These are phyloP conservation scores for Euproctis similis DNA, from an alignment of 2,888 invertebrate genomes.

Conservation along the genomic window DNA sequence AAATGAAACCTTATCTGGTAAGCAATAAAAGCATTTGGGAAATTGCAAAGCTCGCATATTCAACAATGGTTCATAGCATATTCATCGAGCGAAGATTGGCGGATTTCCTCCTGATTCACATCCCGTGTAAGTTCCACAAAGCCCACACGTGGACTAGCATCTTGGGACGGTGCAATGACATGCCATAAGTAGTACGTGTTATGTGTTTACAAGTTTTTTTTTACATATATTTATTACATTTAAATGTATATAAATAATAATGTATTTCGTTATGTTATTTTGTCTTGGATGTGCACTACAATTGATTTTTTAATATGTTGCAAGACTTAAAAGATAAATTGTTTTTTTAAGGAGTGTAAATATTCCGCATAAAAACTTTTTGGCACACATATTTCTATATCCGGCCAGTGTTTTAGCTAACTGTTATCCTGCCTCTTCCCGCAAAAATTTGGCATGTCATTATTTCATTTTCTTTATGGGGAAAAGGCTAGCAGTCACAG, in stretches of 20 bases:
- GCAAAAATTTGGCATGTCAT: no score
- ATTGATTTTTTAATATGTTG: no score
- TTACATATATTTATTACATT: conserved; percentile 3
- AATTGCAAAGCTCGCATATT: conserved; percentile 7
- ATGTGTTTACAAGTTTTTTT: conserved; percentile 11
- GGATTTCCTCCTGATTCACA: conserved; percentile 52
- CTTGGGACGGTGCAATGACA: conserved; percentile 24
- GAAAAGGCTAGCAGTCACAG: no score
- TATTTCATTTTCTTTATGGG: no score
- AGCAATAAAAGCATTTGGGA: conserved; percentile 5
- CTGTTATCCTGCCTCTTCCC: no score
- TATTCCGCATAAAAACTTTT: no score
- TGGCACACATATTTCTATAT: no score
- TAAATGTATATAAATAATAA: conserved; percentile 1
- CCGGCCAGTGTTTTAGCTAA: no score
- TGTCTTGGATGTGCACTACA: no score
- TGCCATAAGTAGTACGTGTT: conserved; percentile 23
- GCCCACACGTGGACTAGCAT: conserved; percentile 23
- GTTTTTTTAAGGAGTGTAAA: no score
- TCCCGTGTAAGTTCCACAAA: conserved; percentile 10
- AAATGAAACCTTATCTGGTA: no score
- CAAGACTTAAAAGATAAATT: no score
- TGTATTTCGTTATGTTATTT: conserved; percentile 2
- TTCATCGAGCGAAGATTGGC: conserved; percentile 41
- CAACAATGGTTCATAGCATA: conserved; percentile 50